A percentile compares a stretch with the other conserved stretches of the same genome.
Evolutionary conservation across 2,113 vertebrate genomes (phyloP).

Genomic region (Oceanites oceanicus): DNA sequence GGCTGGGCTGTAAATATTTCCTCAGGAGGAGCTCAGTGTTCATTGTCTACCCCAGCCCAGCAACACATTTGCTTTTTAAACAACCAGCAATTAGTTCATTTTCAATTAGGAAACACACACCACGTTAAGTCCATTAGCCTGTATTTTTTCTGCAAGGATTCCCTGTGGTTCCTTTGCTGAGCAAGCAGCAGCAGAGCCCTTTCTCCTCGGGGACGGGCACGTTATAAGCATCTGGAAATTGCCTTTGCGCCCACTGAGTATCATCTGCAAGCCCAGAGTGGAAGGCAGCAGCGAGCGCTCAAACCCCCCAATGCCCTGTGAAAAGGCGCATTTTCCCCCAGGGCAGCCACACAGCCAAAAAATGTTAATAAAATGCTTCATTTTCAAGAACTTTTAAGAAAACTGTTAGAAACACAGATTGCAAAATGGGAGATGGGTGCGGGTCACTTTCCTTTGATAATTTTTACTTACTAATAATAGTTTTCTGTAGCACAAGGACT

Average conservation of each 20-base stretch:
- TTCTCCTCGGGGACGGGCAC: fast-evolving
- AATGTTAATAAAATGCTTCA: fast-evolving
- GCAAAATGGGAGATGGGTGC: neutral
- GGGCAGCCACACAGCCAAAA: neutral
- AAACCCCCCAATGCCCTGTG: fast-evolving
- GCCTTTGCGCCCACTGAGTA: neutral
- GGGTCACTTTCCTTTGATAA: neutral
- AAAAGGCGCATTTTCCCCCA: neutral
- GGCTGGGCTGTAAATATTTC: neutral
- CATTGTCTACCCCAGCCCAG: neutral
- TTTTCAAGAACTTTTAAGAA: neutral
- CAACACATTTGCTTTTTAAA: neutral
- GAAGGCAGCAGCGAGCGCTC: neutral
- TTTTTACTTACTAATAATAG: constrained; percentile 24
- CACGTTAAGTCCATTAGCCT: neutral
- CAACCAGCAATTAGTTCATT: neutral
- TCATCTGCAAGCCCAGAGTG: neutral
- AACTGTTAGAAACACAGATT: neutral
- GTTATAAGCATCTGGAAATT: neutral
- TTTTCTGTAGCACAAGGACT: neutral
- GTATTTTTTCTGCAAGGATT: neutral
- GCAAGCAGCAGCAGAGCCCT: neutral
- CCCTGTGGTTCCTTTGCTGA: neutral
- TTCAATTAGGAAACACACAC: neutral
- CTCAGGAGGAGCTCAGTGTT: neutral